Evolutionary conservation across 2,113 vertebrate species (phyloP).

Genomic region (Acanthochromis polyacanthus): DNA sequence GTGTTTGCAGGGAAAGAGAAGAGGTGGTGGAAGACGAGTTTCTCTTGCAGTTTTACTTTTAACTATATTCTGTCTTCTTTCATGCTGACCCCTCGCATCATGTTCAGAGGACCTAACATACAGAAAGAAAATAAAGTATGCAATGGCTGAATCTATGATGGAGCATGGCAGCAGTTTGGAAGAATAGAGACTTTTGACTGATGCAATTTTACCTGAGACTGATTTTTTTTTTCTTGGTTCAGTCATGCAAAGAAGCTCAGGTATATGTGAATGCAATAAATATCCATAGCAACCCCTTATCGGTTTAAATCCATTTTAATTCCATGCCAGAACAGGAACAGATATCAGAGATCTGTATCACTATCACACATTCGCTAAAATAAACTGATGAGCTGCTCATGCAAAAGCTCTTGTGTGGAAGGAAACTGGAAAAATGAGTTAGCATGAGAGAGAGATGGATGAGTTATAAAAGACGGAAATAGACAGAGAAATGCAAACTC

Average conservation of each 20-base stretch:
- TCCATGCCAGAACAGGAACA: background rate
- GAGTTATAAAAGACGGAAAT: background rate
- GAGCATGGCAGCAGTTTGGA: background rate
- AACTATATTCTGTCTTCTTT: conserved; percentile 7
- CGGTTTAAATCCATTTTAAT: background rate
- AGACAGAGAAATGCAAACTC: conserved; percentile 18
- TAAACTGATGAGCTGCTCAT: background rate
- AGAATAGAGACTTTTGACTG: background rate
- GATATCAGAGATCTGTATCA: background rate
- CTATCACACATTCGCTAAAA: background rate
- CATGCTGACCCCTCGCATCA: background rate
- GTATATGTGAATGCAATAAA: conserved; percentile 15
- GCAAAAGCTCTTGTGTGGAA: background rate
- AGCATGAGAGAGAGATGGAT: background rate
- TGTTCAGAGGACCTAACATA: background rate
- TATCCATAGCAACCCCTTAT: no score
- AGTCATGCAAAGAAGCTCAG: background rate
- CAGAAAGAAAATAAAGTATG: background rate
- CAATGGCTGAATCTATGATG: no score
- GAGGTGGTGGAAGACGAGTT: background rate
- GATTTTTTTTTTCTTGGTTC: background rate
- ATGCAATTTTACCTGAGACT: background rate
- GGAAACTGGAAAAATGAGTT: background rate
- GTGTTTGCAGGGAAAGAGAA: conserved; percentile 14
- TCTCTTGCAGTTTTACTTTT: background rate